Conservation (phyloP, 1,140 invertebrate genomes). For the Chelonus insularis region DNA sequence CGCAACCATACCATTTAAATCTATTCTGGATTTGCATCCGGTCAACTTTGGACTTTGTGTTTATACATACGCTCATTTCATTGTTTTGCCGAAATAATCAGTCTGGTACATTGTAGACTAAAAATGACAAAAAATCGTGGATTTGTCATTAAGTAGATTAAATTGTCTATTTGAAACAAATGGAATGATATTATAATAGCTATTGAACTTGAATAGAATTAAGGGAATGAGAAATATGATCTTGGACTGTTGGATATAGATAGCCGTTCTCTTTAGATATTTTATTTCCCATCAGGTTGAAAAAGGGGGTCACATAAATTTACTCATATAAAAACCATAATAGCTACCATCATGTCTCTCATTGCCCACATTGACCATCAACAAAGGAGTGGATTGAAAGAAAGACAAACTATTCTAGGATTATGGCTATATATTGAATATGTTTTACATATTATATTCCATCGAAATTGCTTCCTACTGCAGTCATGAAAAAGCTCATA, state of each 20-base stretch:
- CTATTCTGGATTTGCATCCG: constrained; percentile 38
- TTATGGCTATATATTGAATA: not conserved
- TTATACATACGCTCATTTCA: not conserved
- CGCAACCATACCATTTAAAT: constrained; percentile 46
- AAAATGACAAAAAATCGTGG: too few species aligned
- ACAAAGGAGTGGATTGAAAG: not conserved
- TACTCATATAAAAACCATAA: constrained; percentile 15
- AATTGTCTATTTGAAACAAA: too few species aligned
- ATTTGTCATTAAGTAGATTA: too few species aligned
- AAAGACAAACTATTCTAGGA: not conserved
- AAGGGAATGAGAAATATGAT: constrained; percentile 12
- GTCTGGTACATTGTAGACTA: too few species aligned
- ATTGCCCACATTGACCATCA: not conserved
- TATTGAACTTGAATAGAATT: not conserved
- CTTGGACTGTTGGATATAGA: not conserved
- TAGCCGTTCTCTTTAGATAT: constrained; percentile 9
- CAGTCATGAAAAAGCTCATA: not conserved
- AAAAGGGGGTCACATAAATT: not conserved
- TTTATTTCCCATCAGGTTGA: not conserved
- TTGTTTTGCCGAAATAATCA: too few species aligned
- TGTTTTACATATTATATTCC: not conserved
- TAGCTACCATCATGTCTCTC: constrained; percentile 6
- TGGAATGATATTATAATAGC: too few species aligned
- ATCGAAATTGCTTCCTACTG: not conserved
- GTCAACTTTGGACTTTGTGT: constrained; percentile 19